Conservation (phyloP, 2,888 invertebrate genomes). For the Lasiommata megera region DNA sequence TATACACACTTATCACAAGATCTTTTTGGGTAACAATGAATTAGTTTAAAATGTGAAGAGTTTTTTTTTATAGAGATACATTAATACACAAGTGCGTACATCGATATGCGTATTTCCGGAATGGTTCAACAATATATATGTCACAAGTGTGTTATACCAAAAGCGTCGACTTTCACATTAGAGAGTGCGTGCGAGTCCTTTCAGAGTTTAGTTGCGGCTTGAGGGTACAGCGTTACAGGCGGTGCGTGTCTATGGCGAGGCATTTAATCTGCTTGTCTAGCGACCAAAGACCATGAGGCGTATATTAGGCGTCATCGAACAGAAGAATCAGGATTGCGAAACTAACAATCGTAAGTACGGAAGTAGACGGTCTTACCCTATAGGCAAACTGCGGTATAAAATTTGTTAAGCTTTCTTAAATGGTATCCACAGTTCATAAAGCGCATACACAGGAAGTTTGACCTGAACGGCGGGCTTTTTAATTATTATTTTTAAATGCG, state of each 20-base stretch:
- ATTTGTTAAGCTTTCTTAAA: constrained; percentile 5
- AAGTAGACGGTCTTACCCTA: constrained; percentile 30
- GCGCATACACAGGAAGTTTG: background rate
- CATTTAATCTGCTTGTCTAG: constrained; percentile 50
- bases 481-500: background rate
- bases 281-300: constrained; percentile 30
- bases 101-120: constrained; percentile 1
- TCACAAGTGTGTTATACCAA: constrained; percentile 37
- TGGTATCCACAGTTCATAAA: background rate
- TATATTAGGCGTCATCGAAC: constrained; percentile 61
- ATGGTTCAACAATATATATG: background rate
- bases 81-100: background rate
- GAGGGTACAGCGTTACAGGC: constrained; percentile 43
- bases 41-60: background rate
- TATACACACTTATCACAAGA: too few species aligned
- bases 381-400: constrained; percentile 18
- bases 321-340: constrained; percentile 39
- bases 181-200: constrained; percentile 69
- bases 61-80: background rate
- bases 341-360: constrained; percentile 41
- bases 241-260: constrained; percentile 48
- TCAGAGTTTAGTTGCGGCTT: constrained; percentile 67
- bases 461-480: background rate
- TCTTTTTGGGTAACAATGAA: too few species aligned
- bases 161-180: constrained; percentile 50